These are phyloP conservation scores for Apotomis capreana DNA, from an alignment of 2,888 invertebrate genomes.

Conservation along the genomic window DNA sequence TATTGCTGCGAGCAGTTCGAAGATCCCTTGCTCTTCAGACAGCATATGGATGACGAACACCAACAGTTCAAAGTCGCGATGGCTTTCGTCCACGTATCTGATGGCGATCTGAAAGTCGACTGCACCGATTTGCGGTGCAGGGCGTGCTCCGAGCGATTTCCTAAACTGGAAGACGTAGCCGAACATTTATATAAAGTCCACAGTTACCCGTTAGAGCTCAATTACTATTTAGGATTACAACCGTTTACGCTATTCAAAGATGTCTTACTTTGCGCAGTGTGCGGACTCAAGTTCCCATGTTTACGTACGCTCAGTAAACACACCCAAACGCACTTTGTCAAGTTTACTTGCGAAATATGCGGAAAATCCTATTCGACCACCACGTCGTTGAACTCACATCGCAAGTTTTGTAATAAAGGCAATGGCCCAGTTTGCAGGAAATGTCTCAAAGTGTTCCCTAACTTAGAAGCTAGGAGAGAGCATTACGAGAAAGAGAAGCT, in stretches of 20 bases:
- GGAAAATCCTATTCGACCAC: slow-evolving; percentile 57
- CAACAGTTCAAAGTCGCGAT: slow-evolving; percentile 49
- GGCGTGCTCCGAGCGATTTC: slow-evolving; percentile 49
- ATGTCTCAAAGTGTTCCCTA: slow-evolving; percentile 54
- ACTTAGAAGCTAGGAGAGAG: slow-evolving; percentile 51
- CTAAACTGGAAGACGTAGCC: slow-evolving; percentile 50
- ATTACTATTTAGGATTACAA: slow-evolving; percentile 54
- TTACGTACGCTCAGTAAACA: slow-evolving; percentile 58
- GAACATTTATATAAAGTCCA: slow-evolving; percentile 55
- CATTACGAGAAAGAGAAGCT: slow-evolving; percentile 45
- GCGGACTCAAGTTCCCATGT: slow-evolving; percentile 53
- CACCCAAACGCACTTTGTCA: slow-evolving; percentile 56
- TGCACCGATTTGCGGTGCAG: slow-evolving; percentile 58
- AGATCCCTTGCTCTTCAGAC: slow-evolving; percentile 53
- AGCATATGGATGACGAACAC: slow-evolving; percentile 56
- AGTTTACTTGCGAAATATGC: slow-evolving; percentile 59
- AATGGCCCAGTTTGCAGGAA: slow-evolving; percentile 51
- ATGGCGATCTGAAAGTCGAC: slow-evolving; percentile 55
- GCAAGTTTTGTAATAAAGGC: slow-evolving; percentile 50
- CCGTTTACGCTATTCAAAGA: slow-evolving; percentile 56
- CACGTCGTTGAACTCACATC: slow-evolving; percentile 52
- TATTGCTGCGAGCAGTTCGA: slow-evolving; percentile 54
- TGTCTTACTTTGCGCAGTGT: slow-evolving; percentile 53
- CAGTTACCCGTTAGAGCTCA: slow-evolving; percentile 49
- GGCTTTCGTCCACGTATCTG: slow-evolving; percentile 50